Evolutionary conservation across 2,797 vertebrate species (phyloP).

Genomic region (Coccyzus lansbergi): DNA sequence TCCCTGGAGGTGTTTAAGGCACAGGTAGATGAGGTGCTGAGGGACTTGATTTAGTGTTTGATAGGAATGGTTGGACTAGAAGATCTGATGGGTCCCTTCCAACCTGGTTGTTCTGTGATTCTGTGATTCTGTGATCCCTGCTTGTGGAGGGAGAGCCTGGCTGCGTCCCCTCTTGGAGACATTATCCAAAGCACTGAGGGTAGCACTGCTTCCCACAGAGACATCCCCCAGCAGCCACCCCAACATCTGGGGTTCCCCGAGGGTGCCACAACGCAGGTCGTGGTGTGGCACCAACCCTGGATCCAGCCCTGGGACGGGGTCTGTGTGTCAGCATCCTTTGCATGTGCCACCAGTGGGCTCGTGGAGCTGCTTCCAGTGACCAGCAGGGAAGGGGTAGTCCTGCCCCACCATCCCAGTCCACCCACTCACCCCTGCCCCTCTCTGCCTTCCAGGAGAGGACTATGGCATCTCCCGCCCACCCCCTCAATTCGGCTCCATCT

Average conservation of each 20-base stretch:
- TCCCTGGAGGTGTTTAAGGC: no score
- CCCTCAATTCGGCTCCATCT: conserved; percentile 62
- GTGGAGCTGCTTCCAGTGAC: not conserved
- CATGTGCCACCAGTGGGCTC: not conserved
- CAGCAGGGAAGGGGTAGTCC: not conserved
- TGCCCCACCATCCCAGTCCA: no score
- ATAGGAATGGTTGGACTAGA: no score
- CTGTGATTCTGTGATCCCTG: no score
- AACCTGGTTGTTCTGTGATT: no score
- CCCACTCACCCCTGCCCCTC: not conserved
- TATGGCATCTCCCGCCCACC: not conserved
- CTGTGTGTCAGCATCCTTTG: accelerated
- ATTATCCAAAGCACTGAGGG: not conserved
- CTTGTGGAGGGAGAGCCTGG: not conserved
- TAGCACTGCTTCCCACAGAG: not conserved
- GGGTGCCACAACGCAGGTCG: not conserved
- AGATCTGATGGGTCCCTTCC: no score
- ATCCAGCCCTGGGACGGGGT: not conserved
- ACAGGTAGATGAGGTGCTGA: no score
- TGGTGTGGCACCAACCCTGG: accelerated
- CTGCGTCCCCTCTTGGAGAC: not conserved
- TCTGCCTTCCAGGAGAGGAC: conserved; percentile 39
- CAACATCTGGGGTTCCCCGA: not conserved
- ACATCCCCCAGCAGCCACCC: not conserved
- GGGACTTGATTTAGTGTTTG: no score